phyloP scores from a whole-genome alignment of 2,888 invertebrate genomes.

The Eupithecia insigniata region DNA sequence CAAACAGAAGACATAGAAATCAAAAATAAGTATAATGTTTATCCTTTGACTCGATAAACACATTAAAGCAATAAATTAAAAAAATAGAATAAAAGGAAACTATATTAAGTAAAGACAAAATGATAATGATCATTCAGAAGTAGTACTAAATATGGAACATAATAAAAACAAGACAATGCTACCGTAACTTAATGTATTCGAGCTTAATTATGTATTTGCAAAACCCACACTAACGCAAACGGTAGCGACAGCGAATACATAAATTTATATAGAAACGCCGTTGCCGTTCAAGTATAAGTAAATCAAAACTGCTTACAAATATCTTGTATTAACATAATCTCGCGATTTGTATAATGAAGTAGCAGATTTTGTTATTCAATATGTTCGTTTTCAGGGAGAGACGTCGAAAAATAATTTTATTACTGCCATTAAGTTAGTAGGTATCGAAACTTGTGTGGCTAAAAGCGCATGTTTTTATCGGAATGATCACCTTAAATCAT shows the following conservation, averaged over 20 bases:
- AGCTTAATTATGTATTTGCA: conserved; percentile 66
- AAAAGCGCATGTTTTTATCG: conserved; percentile 55
- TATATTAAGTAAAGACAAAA: conserved; percentile 7
- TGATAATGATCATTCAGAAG: conserved; percentile 37
- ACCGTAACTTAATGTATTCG: conserved; percentile 59
- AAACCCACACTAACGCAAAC: conserved; percentile 76
- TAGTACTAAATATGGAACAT: conserved; percentile 51
- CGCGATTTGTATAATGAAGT: conserved; percentile 80
- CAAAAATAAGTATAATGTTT: not conserved
- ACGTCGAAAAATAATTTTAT: conserved; percentile 60
- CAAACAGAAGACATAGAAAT: not conserved
- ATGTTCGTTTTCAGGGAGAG: conserved; percentile 65
- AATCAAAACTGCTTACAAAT: conserved; percentile 80
- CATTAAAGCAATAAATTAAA: not conserved
- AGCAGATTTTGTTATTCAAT: conserved; percentile 71
- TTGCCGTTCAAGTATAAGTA: conserved; percentile 69
- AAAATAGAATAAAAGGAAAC: not conserved
- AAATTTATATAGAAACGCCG: conserved; percentile 76
- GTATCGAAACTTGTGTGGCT: conserved; percentile 38
- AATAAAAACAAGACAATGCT: conserved; percentile 58
- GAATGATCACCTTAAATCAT: conserved; percentile 49
- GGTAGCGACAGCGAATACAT: conserved; percentile 75
- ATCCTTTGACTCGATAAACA: not conserved
- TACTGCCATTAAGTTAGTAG: conserved; percentile 39
- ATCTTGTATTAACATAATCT: conserved; percentile 79